A percentile compares a stretch with the other conserved stretches of the same genome.
Evolutionary conservation across 2,113 vertebrate genomes (phyloP).

Genomic region (Zootoca vivipara): DNA sequence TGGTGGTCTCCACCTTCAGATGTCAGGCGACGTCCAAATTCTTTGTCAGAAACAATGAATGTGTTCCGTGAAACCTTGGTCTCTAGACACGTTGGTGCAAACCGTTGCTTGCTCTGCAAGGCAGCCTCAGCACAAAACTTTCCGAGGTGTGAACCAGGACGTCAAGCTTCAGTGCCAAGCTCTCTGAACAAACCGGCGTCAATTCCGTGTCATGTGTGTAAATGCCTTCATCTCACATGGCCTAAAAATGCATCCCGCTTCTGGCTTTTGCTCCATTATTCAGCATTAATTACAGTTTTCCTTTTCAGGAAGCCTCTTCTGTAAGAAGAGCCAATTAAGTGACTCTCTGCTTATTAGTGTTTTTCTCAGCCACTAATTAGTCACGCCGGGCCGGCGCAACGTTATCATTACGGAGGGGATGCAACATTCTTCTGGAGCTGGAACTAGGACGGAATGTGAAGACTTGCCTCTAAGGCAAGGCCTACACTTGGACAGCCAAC

Average conservation of each 20-base stretch:
- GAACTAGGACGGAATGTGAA: background rate
- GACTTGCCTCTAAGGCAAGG: background rate
- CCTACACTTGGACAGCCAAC: background rate
- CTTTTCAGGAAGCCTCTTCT: slow-evolving; percentile 34
- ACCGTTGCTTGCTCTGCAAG: background rate
- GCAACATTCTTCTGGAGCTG: background rate
- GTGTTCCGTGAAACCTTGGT: background rate
- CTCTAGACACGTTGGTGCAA: background rate
- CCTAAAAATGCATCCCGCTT: background rate
- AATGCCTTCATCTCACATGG: background rate
- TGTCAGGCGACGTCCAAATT: background rate
- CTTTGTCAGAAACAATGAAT: background rate
- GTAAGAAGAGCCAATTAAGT: slow-evolving; percentile 51
- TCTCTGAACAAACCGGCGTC: background rate
- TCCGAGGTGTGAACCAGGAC: background rate
- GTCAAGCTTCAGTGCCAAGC: background rate
- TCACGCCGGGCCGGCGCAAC: slow-evolving; percentile 32
- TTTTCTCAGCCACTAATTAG: slow-evolving; percentile 55
- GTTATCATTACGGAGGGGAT: slow-evolving; percentile 38
- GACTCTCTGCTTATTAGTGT: slow-evolving; percentile 57
- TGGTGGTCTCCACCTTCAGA: no score
- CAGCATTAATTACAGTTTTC: slow-evolving; percentile 43
- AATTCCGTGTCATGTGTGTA: background rate
- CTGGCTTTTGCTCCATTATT: background rate
- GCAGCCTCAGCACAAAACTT: accelerated